Conservation (phyloP, 2,888 invertebrate species). For the Eledona agricola region DNA sequence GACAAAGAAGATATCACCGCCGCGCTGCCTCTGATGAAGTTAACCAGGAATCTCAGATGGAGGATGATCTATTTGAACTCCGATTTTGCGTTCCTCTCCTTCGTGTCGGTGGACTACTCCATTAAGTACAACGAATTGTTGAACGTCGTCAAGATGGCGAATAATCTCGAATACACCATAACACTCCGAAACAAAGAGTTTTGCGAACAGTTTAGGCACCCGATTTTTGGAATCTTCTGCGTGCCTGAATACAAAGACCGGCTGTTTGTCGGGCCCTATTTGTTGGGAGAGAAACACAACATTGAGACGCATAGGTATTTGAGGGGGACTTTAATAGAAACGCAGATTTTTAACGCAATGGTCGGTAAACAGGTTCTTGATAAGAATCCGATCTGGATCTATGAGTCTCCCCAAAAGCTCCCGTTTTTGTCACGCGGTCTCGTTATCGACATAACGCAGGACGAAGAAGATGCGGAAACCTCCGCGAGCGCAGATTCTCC, state of each 20-base stretch:
- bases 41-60: conserved; percentile 59
- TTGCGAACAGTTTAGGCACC: conserved; percentile 44
- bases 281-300: conserved; percentile 49
- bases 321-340: conserved; percentile 53
- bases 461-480: conserved; percentile 2
- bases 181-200: conserved; percentile 54
- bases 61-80: conserved; percentile 67
- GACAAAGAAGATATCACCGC: conserved; percentile 10
- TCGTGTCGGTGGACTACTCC: conserved; percentile 65
- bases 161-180: conserved; percentile 64
- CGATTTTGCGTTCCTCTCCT: conserved; percentile 66
- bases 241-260: conserved; percentile 51
- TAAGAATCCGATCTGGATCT: conserved; percentile 17
- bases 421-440: not conserved
- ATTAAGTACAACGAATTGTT: conserved; percentile 66
- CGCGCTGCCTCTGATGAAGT: conserved; percentile 40
- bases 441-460: conserved; percentile 24
- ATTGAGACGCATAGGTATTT: conserved; percentile 54
- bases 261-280: conserved; percentile 61
- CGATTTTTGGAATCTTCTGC: conserved; percentile 57
- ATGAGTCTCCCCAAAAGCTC: conserved; percentile 3
- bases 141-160: conserved; percentile 64
- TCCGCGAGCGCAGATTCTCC: conserved; percentile 2
- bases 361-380: conserved; percentile 43
- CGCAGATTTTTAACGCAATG: conserved; percentile 51